phyloP scores from a whole-genome alignment of 23 tunicate species.

The Botrylloides violaceus region DNA sequence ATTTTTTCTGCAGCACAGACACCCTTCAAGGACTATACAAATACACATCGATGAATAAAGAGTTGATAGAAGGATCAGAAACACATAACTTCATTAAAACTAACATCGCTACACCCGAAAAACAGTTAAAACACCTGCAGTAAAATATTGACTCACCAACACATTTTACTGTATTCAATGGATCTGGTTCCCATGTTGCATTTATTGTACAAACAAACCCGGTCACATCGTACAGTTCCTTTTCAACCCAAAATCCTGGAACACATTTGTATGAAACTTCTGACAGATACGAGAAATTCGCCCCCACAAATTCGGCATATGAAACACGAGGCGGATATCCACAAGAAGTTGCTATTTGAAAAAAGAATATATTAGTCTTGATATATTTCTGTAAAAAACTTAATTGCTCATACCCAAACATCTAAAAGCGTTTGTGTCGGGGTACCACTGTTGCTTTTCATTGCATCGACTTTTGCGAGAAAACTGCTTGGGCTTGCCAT shows the following conservation, averaged over 20 bases:
- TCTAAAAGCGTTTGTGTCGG: constrained; percentile 26
- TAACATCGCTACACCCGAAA: no score
- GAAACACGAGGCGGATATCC: constrained; percentile 26
- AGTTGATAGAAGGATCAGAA: no score
- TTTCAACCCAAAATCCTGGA: constrained; percentile 54
- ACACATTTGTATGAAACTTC: constrained; percentile 31
- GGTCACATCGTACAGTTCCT: constrained; percentile 32
- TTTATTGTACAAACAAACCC: constrained; percentile 26
- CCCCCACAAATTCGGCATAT: constrained; percentile 20
- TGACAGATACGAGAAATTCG: constrained; percentile 10
- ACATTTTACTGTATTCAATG: constrained; percentile 29
- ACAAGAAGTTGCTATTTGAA: constrained; percentile 34
- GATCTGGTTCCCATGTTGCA: constrained; percentile 56
- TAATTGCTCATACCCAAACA: constrained; percentile 25
- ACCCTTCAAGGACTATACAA: no score
- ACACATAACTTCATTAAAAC: no score
- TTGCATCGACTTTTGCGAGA: constrained; percentile 14
- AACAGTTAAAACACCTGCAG: no score
- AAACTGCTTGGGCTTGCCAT: constrained; percentile 11
- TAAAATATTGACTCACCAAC: constrained; percentile 17
- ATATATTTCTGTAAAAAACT: no score
- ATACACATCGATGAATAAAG: no score
- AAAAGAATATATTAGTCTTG: no score
- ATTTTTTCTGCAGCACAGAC: no score
- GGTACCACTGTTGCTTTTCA: constrained; percentile 40